Evolutionary conservation across 1,140 invertebrate genomes (phyloP).

Genomic region (Caenorhabditis latens): DNA sequence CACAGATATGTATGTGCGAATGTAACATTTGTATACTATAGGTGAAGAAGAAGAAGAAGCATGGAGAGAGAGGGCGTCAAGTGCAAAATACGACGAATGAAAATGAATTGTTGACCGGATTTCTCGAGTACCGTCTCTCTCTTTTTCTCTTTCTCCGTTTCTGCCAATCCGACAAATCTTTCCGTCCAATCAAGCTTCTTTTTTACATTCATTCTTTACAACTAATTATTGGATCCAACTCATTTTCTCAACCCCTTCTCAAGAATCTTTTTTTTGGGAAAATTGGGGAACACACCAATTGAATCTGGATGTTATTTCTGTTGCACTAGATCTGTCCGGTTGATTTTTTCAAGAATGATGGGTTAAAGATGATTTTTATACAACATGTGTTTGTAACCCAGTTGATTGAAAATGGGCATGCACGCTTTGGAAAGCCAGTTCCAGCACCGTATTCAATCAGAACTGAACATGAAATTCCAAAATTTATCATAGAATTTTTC

Average conservation of each 20-base stretch:
- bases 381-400: no score
- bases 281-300: no score
- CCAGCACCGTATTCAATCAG: no score
- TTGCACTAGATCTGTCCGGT: no score
- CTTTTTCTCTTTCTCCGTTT: background rate
- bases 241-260: background rate
- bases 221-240: background rate
- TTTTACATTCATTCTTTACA: background rate
- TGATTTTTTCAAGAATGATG: no score
- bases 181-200: constrained; percentile 29
- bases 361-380: no score
- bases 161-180: constrained; percentile 11
- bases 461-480: no score
- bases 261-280: background rate
- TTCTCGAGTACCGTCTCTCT: constrained; percentile 47
- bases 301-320: no score
- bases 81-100: constrained; percentile 51
- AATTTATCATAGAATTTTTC: no score
- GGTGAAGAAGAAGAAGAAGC: constrained; percentile 51
- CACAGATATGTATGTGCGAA: constrained; percentile 52
- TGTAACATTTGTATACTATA: constrained; percentile 52
- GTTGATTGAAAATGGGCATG: no score
- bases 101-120: constrained; percentile 55
- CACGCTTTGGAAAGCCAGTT: no score
- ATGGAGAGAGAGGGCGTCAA: constrained; percentile 22